Percentiles rank a stretch among this genome's conserved stretches.
phyloP scores from a whole-genome alignment of 2,888 invertebrate genomes.

The Hetaerina titia region DNA sequence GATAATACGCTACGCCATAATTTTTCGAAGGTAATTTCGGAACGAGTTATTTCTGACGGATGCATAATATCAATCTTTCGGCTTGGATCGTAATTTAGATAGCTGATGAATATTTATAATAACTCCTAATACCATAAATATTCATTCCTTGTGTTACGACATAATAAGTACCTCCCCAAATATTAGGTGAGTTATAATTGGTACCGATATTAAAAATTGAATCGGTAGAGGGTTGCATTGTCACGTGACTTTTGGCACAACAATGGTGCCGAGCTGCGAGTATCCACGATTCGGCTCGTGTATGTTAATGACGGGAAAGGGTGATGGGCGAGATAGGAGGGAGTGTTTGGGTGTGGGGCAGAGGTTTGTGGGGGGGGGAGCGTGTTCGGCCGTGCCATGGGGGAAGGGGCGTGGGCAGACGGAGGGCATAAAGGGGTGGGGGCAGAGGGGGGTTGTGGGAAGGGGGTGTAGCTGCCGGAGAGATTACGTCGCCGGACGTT shows the following conservation, averaged over 20 bases:
- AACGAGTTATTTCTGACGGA: constrained; percentile 12
- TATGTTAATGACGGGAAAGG: constrained; percentile 14
- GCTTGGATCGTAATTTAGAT: constrained; percentile 18
- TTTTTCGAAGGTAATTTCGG: constrained; percentile 10
- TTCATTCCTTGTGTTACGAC: neutral
- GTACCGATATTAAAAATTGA: neutral
- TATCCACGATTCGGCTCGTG: constrained; percentile 9
- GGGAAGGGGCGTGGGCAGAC: neutral
- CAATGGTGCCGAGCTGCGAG: neutral
- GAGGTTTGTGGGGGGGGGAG: too few relatives aligned
- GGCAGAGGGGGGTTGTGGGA: neutral
- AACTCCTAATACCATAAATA: constrained; percentile 12
- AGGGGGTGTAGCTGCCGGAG: neutral
- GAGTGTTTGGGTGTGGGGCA: neutral
- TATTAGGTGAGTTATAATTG: constrained; percentile 17
- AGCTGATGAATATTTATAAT: neutral
- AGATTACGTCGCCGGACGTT: neutral
- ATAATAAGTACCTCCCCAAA: neutral
- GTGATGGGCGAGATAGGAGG: neutral
- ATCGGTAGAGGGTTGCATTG: neutral
- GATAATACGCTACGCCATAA: neutral
- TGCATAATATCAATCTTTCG: constrained; percentile 31
- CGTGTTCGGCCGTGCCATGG: neutral
- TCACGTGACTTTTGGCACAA: neutral
- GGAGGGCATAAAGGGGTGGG: neutral